Evolutionary conservation across 2,113 vertebrate species (phyloP), one percentile per base, ranked within the genome.

Genomic region (Balaeniceps rex): DNA sequence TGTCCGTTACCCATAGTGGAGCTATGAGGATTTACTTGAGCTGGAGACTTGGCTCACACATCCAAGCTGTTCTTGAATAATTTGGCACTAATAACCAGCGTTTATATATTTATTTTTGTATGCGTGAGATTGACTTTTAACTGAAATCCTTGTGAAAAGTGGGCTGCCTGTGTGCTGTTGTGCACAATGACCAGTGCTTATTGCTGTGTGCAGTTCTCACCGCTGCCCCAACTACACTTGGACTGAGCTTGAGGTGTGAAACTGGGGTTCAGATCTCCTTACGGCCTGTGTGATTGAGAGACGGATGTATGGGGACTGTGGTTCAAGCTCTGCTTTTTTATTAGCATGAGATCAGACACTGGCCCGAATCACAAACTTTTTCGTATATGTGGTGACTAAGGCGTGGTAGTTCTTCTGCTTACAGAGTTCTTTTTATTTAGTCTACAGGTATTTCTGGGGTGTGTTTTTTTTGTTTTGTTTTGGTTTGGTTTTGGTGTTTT

Each of bases 211-310:
- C 69, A 38, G 54, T 12, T 63, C 49, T 65, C 51, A 7, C 25
- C 4, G 5, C 19, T 75, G 70, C 40, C 12, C 55, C 9, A 4
- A 4, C 65, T 44, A 8, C 4, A 0, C 15, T 40, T 11, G 34
- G 17, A 13, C 68, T 52, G 52, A 38, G 26, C 60, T 7, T 34
- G 14, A 34, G 70, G 9, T 61, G 21, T 25, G 14, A 23, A n/a
- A 33, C 26, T 42, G 42, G 23, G n/a, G 23, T 66, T 36, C 54
- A 22, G 58, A 29, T 40, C 49, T 57, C 40, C 42, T 60, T 14
- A 4, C 19, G 57, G 31, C 15, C 18, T 23, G 12, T 12, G 33
- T 58, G 34, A 10, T 1, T 77, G 38, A 26, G n/a, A 80, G 26
- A 42, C 21, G 63, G 19, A 9, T 17, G 4, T 9, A 9, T 9